Evolutionary conservation across 1,140 invertebrate genomes (phyloP), one percentile per base, ranked within the genome.

Genomic region (Drosophila nigromelanica): DNA sequence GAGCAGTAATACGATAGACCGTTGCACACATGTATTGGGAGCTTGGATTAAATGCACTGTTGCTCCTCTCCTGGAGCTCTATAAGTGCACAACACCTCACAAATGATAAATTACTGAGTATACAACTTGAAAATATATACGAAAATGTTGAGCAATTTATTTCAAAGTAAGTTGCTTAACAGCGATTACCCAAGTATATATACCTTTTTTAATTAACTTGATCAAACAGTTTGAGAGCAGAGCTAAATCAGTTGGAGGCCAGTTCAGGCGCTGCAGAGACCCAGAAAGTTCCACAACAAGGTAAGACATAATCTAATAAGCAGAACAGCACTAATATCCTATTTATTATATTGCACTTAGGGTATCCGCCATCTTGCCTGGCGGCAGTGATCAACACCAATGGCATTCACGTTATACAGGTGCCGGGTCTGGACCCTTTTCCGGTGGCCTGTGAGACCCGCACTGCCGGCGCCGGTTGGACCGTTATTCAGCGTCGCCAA

Each of bases 401-500:
- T 39, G 74, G 78, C 8, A 24, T 86, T 42, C 60, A 89, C 27
- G 60, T 52, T 6, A 70, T 86, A 3, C 15, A 76, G 18, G 71
- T 86, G 37, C 75, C 82, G 1, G 83, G 78, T 0, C 0, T 76
- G 7, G 12, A 60, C 10, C 58, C 83, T n/a, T 87, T 86, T 27
- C 14, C 15, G 0, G 82, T 77, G n/a, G 47, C 24, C 4, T 87
- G 82, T 35, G 83, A 89, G 27, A 83, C 75, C 2, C 51, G 70
- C 0, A 58, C 60, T 2, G 82, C 83, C 8, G 82, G 82, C n/a
- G 73, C 82, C 1, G 94, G 94, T 0, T 95, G 95, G 95, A 94
- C 94, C 30, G 93, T 93, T 0, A 92, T 95, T 56, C 95, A 95
- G 89, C 94, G 94, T 42, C 92, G 95, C 18, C 93, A 92, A 56